These are phyloP conservation scores for Heliconius aoede DNA, from an alignment of 2,888 invertebrate genomes.

Conservation along the genomic window DNA sequence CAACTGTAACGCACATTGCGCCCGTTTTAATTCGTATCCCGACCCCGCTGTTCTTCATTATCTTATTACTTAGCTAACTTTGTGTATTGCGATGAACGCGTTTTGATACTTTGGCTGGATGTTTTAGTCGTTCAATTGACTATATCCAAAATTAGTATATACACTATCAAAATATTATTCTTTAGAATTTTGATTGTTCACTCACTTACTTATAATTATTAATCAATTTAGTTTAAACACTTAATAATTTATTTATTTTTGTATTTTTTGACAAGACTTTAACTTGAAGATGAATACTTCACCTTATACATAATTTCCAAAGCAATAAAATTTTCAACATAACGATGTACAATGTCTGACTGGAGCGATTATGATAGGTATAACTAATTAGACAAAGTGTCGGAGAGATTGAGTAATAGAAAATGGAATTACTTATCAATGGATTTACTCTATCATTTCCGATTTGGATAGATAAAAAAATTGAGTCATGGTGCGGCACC, in stretches of 20 bases:
- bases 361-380: no score
- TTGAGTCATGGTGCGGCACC: no score
- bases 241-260: neutral
- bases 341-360: no score
- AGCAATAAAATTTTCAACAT: no score
- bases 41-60: slow-evolving; percentile 82
- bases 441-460: no score
- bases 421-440: no score
- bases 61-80: slow-evolving; percentile 83
- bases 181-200: neutral
- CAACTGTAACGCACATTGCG: slow-evolving; percentile 55
- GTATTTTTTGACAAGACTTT: neutral
- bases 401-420: no score
- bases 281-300: no score
- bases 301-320: no score
- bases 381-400: no score
- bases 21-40: slow-evolving; percentile 81
- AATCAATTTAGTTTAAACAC: neutral
- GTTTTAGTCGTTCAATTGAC: neutral
- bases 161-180: no score
- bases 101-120: slow-evolving; percentile 63
- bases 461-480: no score
- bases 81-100: slow-evolving; percentile 54
- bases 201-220: neutral
- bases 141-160: neutral